A percentile compares a stretch with the other conserved stretches of the same genome.
Conservation (phyloP, 2,113 vertebrate species). For the Eidolon helvum region DNA sequence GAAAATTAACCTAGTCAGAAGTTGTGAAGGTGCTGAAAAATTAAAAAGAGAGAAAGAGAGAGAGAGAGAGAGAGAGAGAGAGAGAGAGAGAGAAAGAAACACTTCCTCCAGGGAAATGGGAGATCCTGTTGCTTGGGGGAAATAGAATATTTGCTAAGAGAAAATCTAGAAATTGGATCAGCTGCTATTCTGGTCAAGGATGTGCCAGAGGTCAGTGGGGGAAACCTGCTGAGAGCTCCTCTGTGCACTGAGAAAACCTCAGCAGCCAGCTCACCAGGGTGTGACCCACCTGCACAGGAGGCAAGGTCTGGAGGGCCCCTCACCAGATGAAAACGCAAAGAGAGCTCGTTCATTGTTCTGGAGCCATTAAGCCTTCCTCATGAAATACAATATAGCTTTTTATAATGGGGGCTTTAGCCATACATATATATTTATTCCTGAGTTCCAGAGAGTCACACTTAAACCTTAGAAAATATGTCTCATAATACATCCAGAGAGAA, state of each 20-base stretch:
- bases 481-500: background rate
- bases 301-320: background rate
- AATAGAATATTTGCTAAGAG: background rate
- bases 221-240: background rate
- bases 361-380: conserved; percentile 36
- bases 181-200: background rate
- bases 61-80: no score
- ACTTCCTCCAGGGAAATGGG: background rate
- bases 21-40: background rate
- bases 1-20: background rate
- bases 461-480: background rate
- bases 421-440: background rate
- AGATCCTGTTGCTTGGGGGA: background rate
- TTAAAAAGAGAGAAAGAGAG: background rate
- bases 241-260: background rate
- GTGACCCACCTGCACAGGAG: background rate
- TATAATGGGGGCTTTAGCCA: background rate
- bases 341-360: conserved; percentile 12
- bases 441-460: background rate
- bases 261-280: background rate
- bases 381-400: conserved; percentile 28
- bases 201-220: background rate
- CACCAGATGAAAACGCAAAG: conserved; percentile 11
- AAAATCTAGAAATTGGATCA: background rate
- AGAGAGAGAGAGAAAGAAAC: background rate